Percentiles rank a stretch among this genome's conserved stretches.
These are phyloP conservation scores for Pteronotus mesoamericanus DNA, from an alignment of 2,797 vertebrate genomes.

Conservation along the genomic window DNA sequence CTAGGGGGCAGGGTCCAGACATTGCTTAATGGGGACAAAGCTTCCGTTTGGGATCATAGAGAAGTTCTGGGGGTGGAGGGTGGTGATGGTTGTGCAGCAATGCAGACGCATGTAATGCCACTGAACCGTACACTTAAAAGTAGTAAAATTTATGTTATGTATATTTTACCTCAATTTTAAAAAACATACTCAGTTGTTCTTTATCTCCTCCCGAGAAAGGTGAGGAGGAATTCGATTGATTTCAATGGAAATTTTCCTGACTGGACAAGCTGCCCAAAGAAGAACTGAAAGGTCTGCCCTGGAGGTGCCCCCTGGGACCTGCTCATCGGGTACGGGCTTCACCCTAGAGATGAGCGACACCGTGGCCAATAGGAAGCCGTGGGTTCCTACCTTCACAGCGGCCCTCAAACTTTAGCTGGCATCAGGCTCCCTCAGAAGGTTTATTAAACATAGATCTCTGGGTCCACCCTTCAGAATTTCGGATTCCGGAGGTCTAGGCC, in stretches of 20 bases:
- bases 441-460: neutral
- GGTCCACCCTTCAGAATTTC: neutral
- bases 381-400: neutral
- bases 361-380: neutral
- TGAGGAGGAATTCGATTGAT: neutral
- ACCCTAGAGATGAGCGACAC: neutral
- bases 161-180: neutral
- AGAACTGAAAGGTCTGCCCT: neutral
- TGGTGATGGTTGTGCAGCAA: neutral
- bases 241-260: neutral
- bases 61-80: neutral
- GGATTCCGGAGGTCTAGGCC: neutral
- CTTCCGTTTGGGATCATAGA: neutral
- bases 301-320: neutral
- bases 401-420: neutral
- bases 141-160: neutral
- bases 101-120: neutral
- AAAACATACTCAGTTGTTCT: neutral
- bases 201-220: neutral
- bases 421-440: neutral
- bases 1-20: accelerated
- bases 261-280: neutral
- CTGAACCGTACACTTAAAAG: neutral
- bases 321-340: neutral
- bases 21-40: neutral